Conservation (phyloP, 2,888 invertebrate species). For the Hemithea aestivaria region DNA sequence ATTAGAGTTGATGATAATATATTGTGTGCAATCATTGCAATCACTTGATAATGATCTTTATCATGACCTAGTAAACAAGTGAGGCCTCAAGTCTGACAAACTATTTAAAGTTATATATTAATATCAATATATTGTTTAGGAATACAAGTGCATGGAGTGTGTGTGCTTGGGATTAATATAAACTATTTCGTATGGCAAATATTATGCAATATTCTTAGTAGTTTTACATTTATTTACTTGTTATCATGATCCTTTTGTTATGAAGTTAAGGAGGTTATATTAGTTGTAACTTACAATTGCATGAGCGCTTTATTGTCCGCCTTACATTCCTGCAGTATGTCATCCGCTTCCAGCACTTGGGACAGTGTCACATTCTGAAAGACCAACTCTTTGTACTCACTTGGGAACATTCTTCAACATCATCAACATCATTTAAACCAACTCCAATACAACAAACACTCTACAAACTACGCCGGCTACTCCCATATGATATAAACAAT, state of each 20-base stretch:
- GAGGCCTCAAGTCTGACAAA: too few relatives aligned
- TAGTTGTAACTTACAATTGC: slow-evolving; percentile 88
- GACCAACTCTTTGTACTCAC: slow-evolving; percentile 27
- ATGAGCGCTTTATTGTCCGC: slow-evolving; percentile 93
- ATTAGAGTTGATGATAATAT: too few relatives aligned
- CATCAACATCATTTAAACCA: slow-evolving; percentile 1
- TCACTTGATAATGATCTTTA: too few relatives aligned
- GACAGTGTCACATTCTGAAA: slow-evolving; percentile 92
- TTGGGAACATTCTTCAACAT: slow-evolving; percentile 12
- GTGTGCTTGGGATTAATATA: too few relatives aligned
- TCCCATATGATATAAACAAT: slow-evolving; percentile 25
- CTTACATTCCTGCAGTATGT: slow-evolving; percentile 97
- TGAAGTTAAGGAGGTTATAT: slow-evolving; percentile 10
- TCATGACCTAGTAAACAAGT: too few relatives aligned
- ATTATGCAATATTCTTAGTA: slow-evolving; percentile 3
- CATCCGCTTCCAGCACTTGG: slow-evolving; percentile 95
- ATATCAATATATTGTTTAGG: too few relatives aligned
- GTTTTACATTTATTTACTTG: slow-evolving; percentile 7
- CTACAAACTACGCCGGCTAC: neutral
- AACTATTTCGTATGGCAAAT: too few relatives aligned
- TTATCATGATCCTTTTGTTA: neutral
- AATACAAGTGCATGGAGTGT: too few relatives aligned
- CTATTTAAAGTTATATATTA: too few relatives aligned
- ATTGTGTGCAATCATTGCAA: too few relatives aligned
- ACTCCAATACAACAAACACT: slow-evolving; percentile 2